Percentiles rank a stretch among this genome's conserved stretches.
Evolutionary conservation across 2,113 vertebrate species (phyloP).

Genomic region (Nesogale talazaci): DNA sequence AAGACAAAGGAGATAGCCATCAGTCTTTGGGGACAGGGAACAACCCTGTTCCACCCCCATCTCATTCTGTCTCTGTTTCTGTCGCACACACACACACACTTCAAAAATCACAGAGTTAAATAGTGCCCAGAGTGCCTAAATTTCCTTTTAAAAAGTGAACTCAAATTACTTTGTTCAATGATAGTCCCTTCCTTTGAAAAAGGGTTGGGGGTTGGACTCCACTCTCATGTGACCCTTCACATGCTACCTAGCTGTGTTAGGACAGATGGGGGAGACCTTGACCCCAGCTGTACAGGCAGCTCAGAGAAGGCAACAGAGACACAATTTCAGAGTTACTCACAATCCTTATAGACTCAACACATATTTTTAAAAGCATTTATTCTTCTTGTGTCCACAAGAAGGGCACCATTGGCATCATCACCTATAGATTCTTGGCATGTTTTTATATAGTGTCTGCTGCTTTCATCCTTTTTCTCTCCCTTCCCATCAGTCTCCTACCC

Average conservation of each 20-base stretch:
- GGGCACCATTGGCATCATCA: fast-evolving
- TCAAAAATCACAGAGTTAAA: not conserved
- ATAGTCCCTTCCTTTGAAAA: not conserved
- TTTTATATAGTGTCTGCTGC: too few relatives aligned
- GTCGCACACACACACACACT: not conserved
- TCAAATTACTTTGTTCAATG: not conserved
- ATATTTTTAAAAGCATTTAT: too few relatives aligned
- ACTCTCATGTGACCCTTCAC: fast-evolving
- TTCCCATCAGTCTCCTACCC: too few relatives aligned
- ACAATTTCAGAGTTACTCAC: not conserved
- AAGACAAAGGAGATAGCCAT: not conserved
- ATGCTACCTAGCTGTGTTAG: fast-evolving
- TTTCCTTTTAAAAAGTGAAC: not conserved
- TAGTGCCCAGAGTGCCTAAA: too few relatives aligned
- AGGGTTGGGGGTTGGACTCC: not conserved
- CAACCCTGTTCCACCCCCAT: not conserved
- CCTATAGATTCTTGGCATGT: not conserved
- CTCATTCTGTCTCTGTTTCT: not conserved
- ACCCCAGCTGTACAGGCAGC: not conserved
- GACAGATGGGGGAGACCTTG: too few relatives aligned
- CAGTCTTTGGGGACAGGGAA: not conserved
- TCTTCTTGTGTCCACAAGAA: not conserved
- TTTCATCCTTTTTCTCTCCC: not conserved
- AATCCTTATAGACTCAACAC: not conserved
- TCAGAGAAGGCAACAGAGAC: not conserved